phyloP scores from a whole-genome alignment of 2,797 vertebrate species.

The Rhadinocentrus ornatus region DNA sequence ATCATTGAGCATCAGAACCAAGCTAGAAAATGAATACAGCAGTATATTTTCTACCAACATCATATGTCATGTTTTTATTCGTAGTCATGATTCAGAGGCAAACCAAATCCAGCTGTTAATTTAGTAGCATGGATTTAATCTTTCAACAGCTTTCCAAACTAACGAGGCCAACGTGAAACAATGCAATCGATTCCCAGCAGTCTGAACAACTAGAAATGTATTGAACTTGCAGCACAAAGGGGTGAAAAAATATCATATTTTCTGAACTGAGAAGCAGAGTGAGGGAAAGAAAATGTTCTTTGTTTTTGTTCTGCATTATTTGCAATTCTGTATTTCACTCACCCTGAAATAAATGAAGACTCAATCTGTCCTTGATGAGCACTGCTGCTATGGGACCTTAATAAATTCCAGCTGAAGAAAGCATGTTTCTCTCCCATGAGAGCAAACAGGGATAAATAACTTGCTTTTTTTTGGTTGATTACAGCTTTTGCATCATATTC shows the following conservation, averaged over 20 bases:
- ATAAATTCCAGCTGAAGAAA: conserved; percentile 49
- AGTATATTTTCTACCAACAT: conserved; percentile 8
- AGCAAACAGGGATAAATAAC: conserved; percentile 31
- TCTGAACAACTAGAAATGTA: conserved; percentile 30
- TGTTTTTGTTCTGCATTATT: not conserved
- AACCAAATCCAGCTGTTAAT: conserved; percentile 31
- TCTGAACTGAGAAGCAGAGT: conserved; percentile 19
- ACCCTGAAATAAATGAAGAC: conserved; percentile 32
- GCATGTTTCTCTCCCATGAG: conserved; percentile 15
- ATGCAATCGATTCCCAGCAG: conserved; percentile 34
- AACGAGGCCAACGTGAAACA: conserved; percentile 10
- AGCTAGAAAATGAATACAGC: conserved; percentile 23
- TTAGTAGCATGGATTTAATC: conserved; percentile 36
- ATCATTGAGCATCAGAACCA: conserved; percentile 21
- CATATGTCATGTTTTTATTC: conserved; percentile 26
- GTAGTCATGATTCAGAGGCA: conserved; percentile 34
- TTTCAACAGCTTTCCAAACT: conserved; percentile 45
- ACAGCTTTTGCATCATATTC: conserved; percentile 18
- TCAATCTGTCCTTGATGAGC: conserved; percentile 51
- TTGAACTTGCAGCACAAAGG: conserved; percentile 28
- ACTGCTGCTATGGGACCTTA: conserved; percentile 44
- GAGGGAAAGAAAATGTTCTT: conserved; percentile 15
- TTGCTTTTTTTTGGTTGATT: conserved; percentile 9
- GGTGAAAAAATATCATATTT: conserved; percentile 26
- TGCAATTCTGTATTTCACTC: conserved; percentile 35